These are phyloP conservation scores for Onychomys arenicola DNA, from an alignment of 2,797 vertebrate species.

Conservation along the genomic window DNA sequence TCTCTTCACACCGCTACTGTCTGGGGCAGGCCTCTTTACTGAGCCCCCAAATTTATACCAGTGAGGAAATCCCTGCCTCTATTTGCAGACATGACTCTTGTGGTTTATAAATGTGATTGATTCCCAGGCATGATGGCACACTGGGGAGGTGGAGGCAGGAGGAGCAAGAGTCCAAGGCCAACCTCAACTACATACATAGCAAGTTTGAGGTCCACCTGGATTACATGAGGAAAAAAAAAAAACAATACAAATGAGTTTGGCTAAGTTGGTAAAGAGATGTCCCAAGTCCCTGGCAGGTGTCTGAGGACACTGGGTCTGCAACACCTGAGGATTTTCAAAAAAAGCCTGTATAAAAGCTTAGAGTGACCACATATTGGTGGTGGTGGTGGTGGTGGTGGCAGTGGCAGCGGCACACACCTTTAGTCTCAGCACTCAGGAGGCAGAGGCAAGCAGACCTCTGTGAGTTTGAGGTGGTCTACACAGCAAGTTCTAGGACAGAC, in stretches of 20 bases:
- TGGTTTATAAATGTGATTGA: neutral
- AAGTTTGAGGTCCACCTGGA: neutral
- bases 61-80: rapidly evolving
- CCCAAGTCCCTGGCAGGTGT: neutral
- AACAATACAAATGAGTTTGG: neutral
- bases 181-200: neutral
- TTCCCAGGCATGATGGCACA: neutral
- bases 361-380: neutral
- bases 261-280: neutral
- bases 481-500: neutral
- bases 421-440: neutral
- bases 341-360: neutral
- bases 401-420: neutral
- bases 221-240: neutral
- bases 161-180: neutral
- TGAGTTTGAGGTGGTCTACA: neutral
- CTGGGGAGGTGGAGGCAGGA: neutral
- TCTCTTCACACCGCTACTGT: neutral
- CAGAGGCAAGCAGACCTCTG: neutral
- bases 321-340: neutral
- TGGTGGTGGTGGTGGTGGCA: too few relatives aligned
- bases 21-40: neutral
- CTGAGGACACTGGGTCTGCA: neutral
- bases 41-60: neutral
- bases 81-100: rapidly evolving